Conservation (phyloP, 2,888 invertebrate species). For the Dioctria rufipes region DNA sequence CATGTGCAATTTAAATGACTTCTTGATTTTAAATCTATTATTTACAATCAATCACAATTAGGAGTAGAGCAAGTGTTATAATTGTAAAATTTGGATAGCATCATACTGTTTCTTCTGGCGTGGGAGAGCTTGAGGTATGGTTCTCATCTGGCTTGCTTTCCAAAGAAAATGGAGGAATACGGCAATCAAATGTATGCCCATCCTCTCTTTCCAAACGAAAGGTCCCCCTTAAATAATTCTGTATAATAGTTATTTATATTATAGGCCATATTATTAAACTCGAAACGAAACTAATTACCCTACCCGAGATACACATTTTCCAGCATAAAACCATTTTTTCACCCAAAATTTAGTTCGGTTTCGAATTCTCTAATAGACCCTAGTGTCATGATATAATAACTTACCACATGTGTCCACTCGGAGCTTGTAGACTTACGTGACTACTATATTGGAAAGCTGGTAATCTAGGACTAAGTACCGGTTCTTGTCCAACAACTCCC, state of each 20-base stretch:
- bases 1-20: too few relatives aligned
- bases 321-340: background rate
- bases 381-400: background rate
- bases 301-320: too few relatives aligned
- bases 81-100: background rate
- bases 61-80: too few relatives aligned
- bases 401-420: constrained; percentile 86
- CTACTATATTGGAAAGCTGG: constrained; percentile 99
- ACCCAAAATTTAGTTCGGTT: too few relatives aligned
- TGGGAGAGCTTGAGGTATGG: background rate
- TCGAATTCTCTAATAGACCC: too few relatives aligned
- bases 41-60: too few relatives aligned
- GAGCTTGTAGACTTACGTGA: constrained; percentile 96
- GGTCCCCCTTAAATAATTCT: constrained; percentile 81
- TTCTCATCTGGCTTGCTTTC: constrained; percentile 90
- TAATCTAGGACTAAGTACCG: constrained; percentile 86
- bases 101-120: constrained; percentile 30
- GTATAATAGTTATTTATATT: background rate
- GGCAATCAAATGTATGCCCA: constrained; percentile 96
- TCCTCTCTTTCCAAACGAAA: constrained; percentile 98
- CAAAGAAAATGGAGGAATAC: constrained; percentile 97
- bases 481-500: constrained; percentile 98
- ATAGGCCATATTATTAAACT: background rate
- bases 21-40: too few relatives aligned
- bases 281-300: too few relatives aligned